Evolutionary conservation across 2,888 invertebrate genomes (phyloP), one percentile per base, ranked within the genome.

Genomic region (Limenitis camilla): DNA sequence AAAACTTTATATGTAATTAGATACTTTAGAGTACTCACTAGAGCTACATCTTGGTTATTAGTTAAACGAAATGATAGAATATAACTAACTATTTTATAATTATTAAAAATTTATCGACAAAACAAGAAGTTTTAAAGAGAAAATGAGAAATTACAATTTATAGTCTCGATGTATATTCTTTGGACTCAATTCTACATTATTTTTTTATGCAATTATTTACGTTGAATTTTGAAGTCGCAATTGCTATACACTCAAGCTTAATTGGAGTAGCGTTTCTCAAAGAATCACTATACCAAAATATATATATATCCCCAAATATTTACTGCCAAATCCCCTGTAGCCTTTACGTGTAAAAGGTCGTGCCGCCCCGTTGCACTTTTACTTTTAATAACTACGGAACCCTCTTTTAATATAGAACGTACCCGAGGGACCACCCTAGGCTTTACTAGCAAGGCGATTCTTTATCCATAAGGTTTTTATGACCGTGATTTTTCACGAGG

Each of bases 371-470:
- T 59, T 77, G 74, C 78, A 77, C 72, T 76, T 69, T 72, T 71
- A 65, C 70, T 72, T 81, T 81, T 82, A 81, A 82, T 83, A 82
- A 80, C 74, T 72, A 69, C 55, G 65, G 72, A 68, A 72, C 78
- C 83, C 82, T 77, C 69, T 71, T 79, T 82, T 83, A 83, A 84
- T 84, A 84, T 80, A 80, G 72, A 74, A 66, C 65, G 66, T 67
- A 74, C 80, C 76, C 73, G 63, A 47, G 76, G 79, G 78, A 72
- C 46, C 49, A 64, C 68, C 73, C 67, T 47, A 60, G 64, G 63
- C 68, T 69, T 71, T 69, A 68, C 58, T 55, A 56, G 61, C 56
- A 69, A 74, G 76, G 75, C n/a, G 68, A 75, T 75, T 78, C 71
- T 71, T 67, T 65, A 63, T 61, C 66, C 64, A 63, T 64, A 66